Evolutionary conservation across 2,888 invertebrate genomes (phyloP).

Genomic region (Matsumyia berberina): DNA sequence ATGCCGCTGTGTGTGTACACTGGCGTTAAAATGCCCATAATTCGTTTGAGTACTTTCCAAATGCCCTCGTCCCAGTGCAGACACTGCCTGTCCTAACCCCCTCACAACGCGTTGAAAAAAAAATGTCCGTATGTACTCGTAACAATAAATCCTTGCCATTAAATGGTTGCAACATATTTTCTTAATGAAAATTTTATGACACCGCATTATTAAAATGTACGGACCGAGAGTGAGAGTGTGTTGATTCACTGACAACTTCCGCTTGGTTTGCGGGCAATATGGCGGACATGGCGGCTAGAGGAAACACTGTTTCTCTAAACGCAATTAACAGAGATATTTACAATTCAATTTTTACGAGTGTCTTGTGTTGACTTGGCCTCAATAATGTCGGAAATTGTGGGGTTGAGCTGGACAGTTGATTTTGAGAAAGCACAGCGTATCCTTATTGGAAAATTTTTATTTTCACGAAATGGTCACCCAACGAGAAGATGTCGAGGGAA

Average conservation of each 20-base stretch:
- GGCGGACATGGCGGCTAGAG: constrained; percentile 14
- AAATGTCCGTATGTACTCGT: constrained; percentile 35
- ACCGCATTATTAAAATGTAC: constrained; percentile 65
- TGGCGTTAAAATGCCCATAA: constrained; percentile 71
- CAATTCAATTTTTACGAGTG: constrained; percentile 64
- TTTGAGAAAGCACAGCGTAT: constrained; percentile 1
- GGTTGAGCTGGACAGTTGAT: not conserved
- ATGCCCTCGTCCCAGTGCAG: constrained; percentile 29
- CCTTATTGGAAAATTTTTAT: too few species aligned
- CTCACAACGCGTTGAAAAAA: constrained; percentile 28
- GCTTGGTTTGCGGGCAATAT: constrained; percentile 23
- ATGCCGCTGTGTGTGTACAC: constrained; percentile 52
- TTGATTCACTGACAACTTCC: constrained; percentile 37
- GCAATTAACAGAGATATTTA: constrained; percentile 65
- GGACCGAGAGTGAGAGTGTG: constrained; percentile 24
- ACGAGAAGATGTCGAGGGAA: too few species aligned
- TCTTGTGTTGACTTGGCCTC: constrained; percentile 9
- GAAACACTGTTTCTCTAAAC: constrained; percentile 4
- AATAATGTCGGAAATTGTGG: not conserved
- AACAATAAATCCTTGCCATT: constrained; percentile 66
- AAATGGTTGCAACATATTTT: constrained; percentile 78
- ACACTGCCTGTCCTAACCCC: constrained; percentile 33
- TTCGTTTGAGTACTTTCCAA: constrained; percentile 67
- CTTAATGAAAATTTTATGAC: constrained; percentile 79
- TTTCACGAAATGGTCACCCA: too few species aligned